A percentile compares a stretch with the other conserved stretches of the same genome.
Evolutionary conservation across 1,140 invertebrate species (phyloP).

Genomic region (Acromyrmex heyeri): DNA sequence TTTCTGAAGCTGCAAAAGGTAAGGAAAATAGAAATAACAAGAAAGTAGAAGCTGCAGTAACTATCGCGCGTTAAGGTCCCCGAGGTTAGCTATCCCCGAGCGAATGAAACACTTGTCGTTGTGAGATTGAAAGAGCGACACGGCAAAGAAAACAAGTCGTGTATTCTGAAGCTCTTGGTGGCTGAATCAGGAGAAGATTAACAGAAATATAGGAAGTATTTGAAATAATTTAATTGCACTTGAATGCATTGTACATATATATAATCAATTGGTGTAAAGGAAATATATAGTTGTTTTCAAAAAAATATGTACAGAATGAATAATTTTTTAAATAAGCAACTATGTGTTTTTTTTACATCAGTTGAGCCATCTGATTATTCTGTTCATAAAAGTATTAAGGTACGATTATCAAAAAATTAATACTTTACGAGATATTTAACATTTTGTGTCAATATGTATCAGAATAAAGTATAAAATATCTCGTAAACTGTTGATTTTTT

Average conservation of each 20-base stretch:
- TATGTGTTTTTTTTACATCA: too few species aligned
- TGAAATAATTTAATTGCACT: conserved; percentile 21
- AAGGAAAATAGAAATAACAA: conserved; percentile 34
- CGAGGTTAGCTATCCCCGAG: conserved; percentile 51
- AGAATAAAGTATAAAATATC: too few species aligned
- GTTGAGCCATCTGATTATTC: too few species aligned
- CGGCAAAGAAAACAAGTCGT: conserved; percentile 6
- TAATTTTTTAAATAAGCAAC: too few species aligned
- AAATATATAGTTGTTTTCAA: too few species aligned
- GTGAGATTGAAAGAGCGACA: conserved; percentile 26
- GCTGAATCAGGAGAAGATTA: not conserved
- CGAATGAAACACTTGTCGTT: conserved; percentile 58
- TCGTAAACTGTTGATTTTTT: too few species aligned
- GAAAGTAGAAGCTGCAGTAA: conserved; percentile 51
- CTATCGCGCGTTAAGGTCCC: conserved; percentile 56
- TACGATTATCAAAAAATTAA: too few species aligned
- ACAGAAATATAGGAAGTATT: not conserved
- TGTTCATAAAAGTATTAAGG: too few species aligned
- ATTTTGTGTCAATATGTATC: too few species aligned
- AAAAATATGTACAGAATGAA: too few species aligned
- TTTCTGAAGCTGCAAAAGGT: conserved; percentile 61
- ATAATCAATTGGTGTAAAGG: too few species aligned
- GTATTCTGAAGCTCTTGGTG: not conserved
- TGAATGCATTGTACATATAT: not conserved
- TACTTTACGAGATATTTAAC: too few species aligned